These are phyloP conservation scores for Mellilla xanthometata DNA, from an alignment of 2,888 invertebrate species.

Conservation along the genomic window DNA sequence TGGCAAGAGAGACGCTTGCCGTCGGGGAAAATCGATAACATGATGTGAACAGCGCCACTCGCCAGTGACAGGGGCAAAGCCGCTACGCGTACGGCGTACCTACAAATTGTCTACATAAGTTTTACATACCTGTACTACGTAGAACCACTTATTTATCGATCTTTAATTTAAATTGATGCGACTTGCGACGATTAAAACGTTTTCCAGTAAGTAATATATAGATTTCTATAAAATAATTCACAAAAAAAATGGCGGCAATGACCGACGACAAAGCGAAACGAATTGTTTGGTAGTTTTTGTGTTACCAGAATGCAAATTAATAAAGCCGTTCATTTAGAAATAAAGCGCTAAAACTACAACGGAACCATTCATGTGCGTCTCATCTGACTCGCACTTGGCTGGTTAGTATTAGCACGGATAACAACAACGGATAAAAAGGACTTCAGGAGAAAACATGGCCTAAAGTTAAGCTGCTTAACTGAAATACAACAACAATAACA, in stretches of 20 bases:
- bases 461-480: no score
- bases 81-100: not conserved
- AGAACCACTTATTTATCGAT: not conserved
- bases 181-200: slow-evolving; percentile 11
- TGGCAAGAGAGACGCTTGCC: slow-evolving; percentile 10
- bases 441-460: no score
- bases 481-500: no score
- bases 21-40: slow-evolving; percentile 47
- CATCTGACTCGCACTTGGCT: no score
- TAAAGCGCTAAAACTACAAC: no score
- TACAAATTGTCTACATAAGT: slow-evolving; percentile 8
- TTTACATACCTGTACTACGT: slow-evolving; percentile 28
- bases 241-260: slow-evolving; percentile 67
- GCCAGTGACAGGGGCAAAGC: slow-evolving; percentile 1
- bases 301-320: not conserved
- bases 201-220: no score
- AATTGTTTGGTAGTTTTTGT: slow-evolving; percentile 19
- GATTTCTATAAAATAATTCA: no score
- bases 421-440: no score
- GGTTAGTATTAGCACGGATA: no score
- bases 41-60: slow-evolving; percentile 41
- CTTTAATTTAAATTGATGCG: not conserved
- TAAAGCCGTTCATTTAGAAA: no score
- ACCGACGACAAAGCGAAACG: slow-evolving; percentile 23
- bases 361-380: no score